phyloP scores from a whole-genome alignment of 2,888 invertebrate species.

The Balanococcus diminutus region DNA sequence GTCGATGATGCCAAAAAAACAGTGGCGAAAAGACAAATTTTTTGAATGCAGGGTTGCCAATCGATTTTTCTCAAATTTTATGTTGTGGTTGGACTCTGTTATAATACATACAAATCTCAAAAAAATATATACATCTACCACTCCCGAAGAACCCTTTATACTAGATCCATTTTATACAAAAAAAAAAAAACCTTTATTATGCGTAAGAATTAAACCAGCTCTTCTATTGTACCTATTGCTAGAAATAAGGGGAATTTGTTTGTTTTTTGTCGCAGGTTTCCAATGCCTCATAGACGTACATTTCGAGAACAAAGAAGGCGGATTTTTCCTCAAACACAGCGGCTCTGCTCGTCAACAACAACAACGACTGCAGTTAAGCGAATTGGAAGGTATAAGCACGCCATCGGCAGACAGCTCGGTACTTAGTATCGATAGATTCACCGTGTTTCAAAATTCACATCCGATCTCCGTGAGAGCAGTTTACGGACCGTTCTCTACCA shows the following conservation, averaged over 20 bases:
- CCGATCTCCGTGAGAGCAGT: constrained; percentile 90
- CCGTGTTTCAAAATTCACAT: constrained; percentile 88
- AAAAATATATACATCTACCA: no score
- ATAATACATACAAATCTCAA: no score
- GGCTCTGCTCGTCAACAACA: constrained; percentile 16
- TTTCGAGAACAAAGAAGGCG: constrained; percentile 89
- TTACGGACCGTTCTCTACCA: constrained; percentile 93
- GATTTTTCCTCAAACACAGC: constrained; percentile 82
- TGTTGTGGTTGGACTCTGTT: no score
- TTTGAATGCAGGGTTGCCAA: no score
- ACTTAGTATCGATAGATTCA: constrained; percentile 84
- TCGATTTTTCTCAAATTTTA: no score
- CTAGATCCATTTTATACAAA: no score
- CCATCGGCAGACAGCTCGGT: constrained; percentile 64
- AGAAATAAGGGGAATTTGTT: background rate
- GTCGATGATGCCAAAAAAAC: no score
- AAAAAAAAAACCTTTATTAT: background rate
- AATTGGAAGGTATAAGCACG: constrained; percentile 52
- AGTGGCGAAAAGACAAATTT: no score
- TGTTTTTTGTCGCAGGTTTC: constrained; percentile 67
- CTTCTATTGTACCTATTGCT: no score
- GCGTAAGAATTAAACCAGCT: no score
- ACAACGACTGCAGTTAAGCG: constrained; percentile 63
- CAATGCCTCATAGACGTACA: constrained; percentile 82
- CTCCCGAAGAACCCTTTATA: no score